Evolutionary conservation across 1,140 invertebrate genomes (phyloP).

Genomic region (Drosophila parvula): DNA sequence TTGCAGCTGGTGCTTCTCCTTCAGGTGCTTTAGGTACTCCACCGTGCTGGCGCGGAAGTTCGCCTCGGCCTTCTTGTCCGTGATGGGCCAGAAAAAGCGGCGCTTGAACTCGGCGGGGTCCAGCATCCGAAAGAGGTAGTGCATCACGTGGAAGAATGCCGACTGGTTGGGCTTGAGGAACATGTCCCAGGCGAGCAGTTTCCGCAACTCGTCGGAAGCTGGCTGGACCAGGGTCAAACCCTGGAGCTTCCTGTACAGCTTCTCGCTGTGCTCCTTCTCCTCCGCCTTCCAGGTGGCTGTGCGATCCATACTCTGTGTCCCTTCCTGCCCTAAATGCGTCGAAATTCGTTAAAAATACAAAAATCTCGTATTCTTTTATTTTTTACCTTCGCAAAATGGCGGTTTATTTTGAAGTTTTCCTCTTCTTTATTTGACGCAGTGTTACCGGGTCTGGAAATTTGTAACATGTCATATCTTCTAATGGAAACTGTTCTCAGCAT

Average conservation of each 20-base stretch:
- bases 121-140: slow-evolving; percentile 84
- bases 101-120: slow-evolving; percentile 84
- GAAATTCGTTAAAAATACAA: not conserved
- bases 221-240: slow-evolving; percentile 67
- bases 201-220: slow-evolving; percentile 63
- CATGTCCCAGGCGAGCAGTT: slow-evolving; percentile 83
- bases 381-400: slow-evolving; percentile 27
- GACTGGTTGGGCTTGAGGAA: slow-evolving; percentile 85
- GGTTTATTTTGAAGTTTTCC: slow-evolving; percentile 34
- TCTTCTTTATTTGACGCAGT: not conserved
- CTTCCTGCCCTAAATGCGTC: not conserved
- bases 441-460: not conserved
- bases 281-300: slow-evolving; percentile 73
- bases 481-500: too few species aligned
- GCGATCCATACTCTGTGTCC: slow-evolving; percentile 64
- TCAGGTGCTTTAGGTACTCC: slow-evolving; percentile 75
- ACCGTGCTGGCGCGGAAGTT: slow-evolving; percentile 83
- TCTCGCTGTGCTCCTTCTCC: slow-evolving; percentile 75
- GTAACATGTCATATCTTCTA: not conserved
- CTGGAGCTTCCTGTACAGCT: slow-evolving; percentile 60
- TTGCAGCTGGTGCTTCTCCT: slow-evolving; percentile 75
- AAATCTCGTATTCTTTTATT: not conserved
- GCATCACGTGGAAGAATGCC: slow-evolving; percentile 85
- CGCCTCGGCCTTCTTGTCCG: slow-evolving; percentile 84
- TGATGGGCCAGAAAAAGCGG: slow-evolving; percentile 85